Evolutionary conservation across 1,140 invertebrate species (phyloP), one percentile per base, ranked within the genome.

Genomic region (Drosophila bifasciata): DNA sequence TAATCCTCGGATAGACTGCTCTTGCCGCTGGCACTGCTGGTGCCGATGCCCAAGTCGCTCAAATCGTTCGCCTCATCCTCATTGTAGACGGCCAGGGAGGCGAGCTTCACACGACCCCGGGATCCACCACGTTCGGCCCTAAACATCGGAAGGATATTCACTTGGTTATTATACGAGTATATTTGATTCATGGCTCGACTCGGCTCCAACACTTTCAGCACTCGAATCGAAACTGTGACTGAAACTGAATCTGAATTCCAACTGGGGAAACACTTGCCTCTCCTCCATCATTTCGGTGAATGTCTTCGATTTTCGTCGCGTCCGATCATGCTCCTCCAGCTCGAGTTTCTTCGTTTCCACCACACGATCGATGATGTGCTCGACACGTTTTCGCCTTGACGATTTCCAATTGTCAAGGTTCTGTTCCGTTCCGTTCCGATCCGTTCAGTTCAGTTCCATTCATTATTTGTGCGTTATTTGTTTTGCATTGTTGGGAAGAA

Each of bases 391-490:
- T 94, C 96, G 94, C 79, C 97, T 93, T 67, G 96, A 97, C 69
- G 95, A 96, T 92, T 98, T 98, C 97, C 97, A 98, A 92, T 97
- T 97, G 92, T 98, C 96, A 92, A 98, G 93, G 93, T 98, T 98
- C 96, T 97, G 92, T 67, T 69, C 63, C 58, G 39, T 44, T 48
- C 19, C 58, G 56, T 46, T n/a, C n/a, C n/a, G n/a, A n/a, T 48
- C 36, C 63, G 40, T 43, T 63, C 39, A 44, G 61, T 50, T 23
- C 21, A 7, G 25, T 28, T 36, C 32, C 32, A 25, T 67, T 67
- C 46, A 23, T 66, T 46, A 21, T 67, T 68, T 28, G 8, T 0
- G 8, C 28, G 44, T 50, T 40, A 45, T 67, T 69, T 49, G 59
- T 57, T 57, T 50, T 11, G 49, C 49, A 72, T 72, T 61, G 69